These are phyloP conservation scores for Protonemura montana DNA, from an alignment of 2,888 invertebrate genomes.

Conservation along the genomic window DNA sequence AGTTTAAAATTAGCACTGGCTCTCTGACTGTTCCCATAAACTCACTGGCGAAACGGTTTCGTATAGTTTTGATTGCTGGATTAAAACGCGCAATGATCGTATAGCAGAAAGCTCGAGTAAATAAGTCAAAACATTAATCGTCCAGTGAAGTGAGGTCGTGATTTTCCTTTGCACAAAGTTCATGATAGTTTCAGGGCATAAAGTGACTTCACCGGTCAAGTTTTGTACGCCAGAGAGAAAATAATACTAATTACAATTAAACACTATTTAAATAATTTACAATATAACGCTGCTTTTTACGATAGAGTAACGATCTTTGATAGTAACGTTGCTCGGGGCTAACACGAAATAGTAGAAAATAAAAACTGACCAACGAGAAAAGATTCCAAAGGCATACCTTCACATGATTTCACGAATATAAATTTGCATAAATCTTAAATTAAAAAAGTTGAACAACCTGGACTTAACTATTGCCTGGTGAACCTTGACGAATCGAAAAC, in stretches of 20 bases:
- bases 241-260: slow-evolving; percentile 34
- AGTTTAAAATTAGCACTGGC: too few species aligned
- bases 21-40: too few species aligned
- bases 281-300: slow-evolving; percentile 26
- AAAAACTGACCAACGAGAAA: slow-evolving; percentile 13
- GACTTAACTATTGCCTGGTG: slow-evolving; percentile 26
- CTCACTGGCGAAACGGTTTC: not conserved
- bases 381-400: slow-evolving; percentile 8
- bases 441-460: slow-evolving; percentile 30
- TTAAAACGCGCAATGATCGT: not conserved
- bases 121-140: not conserved
- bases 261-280: slow-evolving; percentile 35
- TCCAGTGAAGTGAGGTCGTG: not conserved
- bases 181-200: slow-evolving; percentile 31
- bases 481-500: slow-evolving; percentile 22
- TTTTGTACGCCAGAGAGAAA: not conserved
- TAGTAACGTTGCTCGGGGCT: slow-evolving; percentile 12
- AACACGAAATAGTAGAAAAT: slow-evolving; percentile 28
- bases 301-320: slow-evolving; percentile 20
- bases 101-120: not conserved
- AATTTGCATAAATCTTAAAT: slow-evolving; percentile 27
- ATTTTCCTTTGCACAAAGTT: not conserved
- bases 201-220: not conserved
- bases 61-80: not conserved
- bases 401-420: slow-evolving; percentile 28